Percentiles rank a stretch among this genome's conserved stretches.
phyloP scores from a whole-genome alignment of 2,888 invertebrate species.

The Dryomyza anilis region DNA sequence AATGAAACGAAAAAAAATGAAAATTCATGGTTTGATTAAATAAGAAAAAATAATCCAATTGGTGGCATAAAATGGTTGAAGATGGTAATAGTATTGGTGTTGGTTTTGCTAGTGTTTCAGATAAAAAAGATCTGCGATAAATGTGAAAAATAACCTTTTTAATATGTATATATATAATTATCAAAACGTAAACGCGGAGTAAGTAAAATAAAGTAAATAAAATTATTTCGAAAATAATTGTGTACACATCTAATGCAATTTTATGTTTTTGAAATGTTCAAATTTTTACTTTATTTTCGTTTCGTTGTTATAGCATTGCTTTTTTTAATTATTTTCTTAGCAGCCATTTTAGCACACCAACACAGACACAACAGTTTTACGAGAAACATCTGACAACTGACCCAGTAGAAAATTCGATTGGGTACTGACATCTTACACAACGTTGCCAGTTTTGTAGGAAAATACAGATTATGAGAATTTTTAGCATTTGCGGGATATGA shows the following conservation, averaged over 20 bases:
- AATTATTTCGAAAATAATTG: conserved; percentile 28
- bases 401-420: too few relatives aligned
- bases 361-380: too few relatives aligned
- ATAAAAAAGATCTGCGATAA: neutral
- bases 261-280: conserved; percentile 37
- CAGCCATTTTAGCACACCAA: conserved; percentile 13
- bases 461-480: too few relatives aligned
- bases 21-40: neutral
- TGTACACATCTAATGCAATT: neutral
- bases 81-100: conserved; percentile 1
- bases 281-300: conserved; percentile 36
- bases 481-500: too few relatives aligned
- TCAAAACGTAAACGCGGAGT: conserved; percentile 17
- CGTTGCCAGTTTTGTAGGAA: too few relatives aligned
- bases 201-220: conserved; percentile 36
- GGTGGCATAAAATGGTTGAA: conserved; percentile 24
- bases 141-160: neutral
- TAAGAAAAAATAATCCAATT: conserved; percentile 23
- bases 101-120: neutral
- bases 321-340: neutral
- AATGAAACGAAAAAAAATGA: neutral
- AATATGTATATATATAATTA: neutral
- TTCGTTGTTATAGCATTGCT: neutral
- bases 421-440: too few relatives aligned
- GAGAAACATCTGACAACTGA: too few relatives aligned